Evolutionary conservation across 2,113 vertebrate species (phyloP), one percentile per base, ranked within the genome.

Genomic region (Pseudorectes ferrugineus): DNA sequence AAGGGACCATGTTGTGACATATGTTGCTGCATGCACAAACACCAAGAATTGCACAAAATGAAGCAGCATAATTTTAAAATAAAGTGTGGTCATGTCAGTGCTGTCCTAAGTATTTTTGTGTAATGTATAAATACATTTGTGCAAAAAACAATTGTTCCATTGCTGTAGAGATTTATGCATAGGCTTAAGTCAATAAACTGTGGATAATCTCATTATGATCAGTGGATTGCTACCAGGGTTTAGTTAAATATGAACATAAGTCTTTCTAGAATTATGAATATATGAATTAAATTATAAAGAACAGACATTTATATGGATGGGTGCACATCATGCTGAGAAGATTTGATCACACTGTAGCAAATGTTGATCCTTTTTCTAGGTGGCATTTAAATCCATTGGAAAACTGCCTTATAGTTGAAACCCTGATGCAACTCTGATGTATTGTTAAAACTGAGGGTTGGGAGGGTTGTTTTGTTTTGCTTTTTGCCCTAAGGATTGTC

Each of bases 121-220:
- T 24, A 80, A 52, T 0, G 2, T 52, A 61, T 15, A 70, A 66
- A 51, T 81, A 43, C 4, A 31, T 81, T 70, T 75, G 31, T 80
- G 68, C 22, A 88, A 81, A 68, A 92, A 84, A 29, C 8, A 8
- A 22, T 20, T 43, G 61, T 58, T 68, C 51, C 43, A 40, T 57
- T 92, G 25, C 43, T 63, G 16, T 46, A 61, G 75, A 79, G 43
- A 79, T 72, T 85, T 80, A 48, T 85, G 33, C 43, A 42, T 35
- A 66, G 52, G 68, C 43, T 91, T 92, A 84, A 83, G 28, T 73
- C 55, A 70, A 61, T 74, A 70, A 76, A 84, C 36, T 71, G 49
- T 84, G 80, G 22, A 67, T 93, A 94, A 88, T 81, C 58, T 85
- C 59, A 79, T 89, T 95, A 76, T 59, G 65, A 87, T 87, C 76